Evolutionary conservation across 2,797 vertebrate species (phyloP), one percentile per base, ranked within the genome.

Genomic region (Craterocephalus amniculus): DNA sequence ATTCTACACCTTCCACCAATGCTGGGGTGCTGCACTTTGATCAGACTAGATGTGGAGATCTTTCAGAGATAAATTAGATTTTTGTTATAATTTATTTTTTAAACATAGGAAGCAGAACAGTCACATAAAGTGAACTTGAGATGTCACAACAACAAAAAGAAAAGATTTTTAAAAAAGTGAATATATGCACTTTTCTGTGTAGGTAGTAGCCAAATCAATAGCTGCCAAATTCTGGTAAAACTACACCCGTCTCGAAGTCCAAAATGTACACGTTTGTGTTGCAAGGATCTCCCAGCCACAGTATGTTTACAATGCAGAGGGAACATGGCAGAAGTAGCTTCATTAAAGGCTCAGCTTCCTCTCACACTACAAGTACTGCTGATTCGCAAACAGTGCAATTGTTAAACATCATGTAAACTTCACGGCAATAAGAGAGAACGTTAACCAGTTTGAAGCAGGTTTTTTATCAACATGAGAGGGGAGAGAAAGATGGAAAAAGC

Each of bases 21-120:
- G 89, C 83, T 81, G 87, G 81, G 77, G 79, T 82, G 85, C 83
- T 90, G 90, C 90, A 92, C 88, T 90, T 92, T 90, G 85, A 83
- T 84, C 77, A 80, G 63, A 81, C 76, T 73, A 71, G 70, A 59
- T 66, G 73, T 66, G 31, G 59, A 64, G 78, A 75, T 71, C 56
- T 83, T 72, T 84, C 63, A 77, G 76, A 83, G 59, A 80, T 84
- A 35, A 66, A 60, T 84, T 79, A 63, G 54, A 54, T 70, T 78
- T 76, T 63, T 64, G 51, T 58, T 63, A 45, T 67, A 51, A 64
- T 74, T 84, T 85, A 70, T 78, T 80, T 69, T 83, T 82, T 43
- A 71, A 80, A 60, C 49, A 24, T 10, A 74, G 54, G 79, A 67
- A 40, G 29, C 62, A 71, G 56, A 76, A 59, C 68, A 77, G 67